Evolutionary conservation across 2,113 vertebrate genomes (phyloP).

Genomic region (Gopherus evgoodei): DNA sequence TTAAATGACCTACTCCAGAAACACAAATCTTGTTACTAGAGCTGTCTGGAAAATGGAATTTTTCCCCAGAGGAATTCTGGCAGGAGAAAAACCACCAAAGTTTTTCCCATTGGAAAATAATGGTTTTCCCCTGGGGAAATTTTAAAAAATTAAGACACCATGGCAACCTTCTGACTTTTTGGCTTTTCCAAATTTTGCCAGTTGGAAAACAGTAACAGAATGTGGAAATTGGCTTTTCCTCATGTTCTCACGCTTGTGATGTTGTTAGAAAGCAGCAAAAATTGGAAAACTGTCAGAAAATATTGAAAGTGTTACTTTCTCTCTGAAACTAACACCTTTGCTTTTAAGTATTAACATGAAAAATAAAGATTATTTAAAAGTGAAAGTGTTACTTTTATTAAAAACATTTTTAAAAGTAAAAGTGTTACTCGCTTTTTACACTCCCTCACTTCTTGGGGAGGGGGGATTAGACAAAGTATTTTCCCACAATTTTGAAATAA

Average conservation of each 20-base stretch:
- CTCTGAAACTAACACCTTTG: background rate
- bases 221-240: background rate
- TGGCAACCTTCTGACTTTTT: background rate
- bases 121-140: rapidly evolving
- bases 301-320: background rate
- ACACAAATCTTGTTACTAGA: background rate
- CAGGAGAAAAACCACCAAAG: background rate
- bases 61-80: background rate
- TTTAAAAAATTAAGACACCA: background rate
- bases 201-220: background rate
- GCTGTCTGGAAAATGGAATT: background rate
- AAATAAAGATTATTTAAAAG: background rate
- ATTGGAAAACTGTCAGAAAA: background rate
- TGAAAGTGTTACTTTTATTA: background rate
- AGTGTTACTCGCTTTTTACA: background rate
- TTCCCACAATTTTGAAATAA: background rate
- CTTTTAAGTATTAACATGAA: background rate
- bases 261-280: background rate
- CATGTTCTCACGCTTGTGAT: background rate
- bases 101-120: background rate
- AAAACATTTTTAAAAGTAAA: background rate
- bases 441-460: background rate
- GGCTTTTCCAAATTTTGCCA: background rate
- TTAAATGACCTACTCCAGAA: background rate
- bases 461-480: background rate